Base-by-base conservation (phyloP, 1,140 invertebrate species). In the Bombus picipes region DNA sequence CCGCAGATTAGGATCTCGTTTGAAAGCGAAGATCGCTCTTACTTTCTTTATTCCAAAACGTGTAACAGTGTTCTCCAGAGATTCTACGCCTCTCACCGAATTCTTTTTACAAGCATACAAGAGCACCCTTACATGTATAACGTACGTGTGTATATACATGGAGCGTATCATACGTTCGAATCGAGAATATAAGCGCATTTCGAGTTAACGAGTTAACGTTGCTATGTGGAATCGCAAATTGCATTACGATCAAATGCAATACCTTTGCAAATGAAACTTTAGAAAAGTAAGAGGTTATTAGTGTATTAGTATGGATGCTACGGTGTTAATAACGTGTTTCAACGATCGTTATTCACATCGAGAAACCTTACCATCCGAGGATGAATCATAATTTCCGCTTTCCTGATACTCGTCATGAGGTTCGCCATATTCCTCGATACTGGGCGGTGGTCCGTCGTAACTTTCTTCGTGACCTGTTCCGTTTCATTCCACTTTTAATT, bases 361-460 rank as follows among this genome's bases (percentile, higher is more conserved):
- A 59, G 43, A 70, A 84, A 15, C 37, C 76, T 84, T 79, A 84
- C 82, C 76, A 13, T 84, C 39, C 22, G 75, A 59, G 5, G 82
- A 3, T 37, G 82, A 83, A 6, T 62, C 75, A 32, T 84, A 62
- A 41, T 71, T 59, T n/a, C 53, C 22, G 12, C 39, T 79, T 39
- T 15, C 82, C 22, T 84, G 75, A 39, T 91, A 91, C 70, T 53
- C 76, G 41, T 78, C 70, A 15, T 70, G 57, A 3, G 70, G 57
- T 43, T 79, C 87, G 12, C 88, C 85, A 71, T 91, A 93, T 37
- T 89, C 91, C 41, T 93, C 89, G 10, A 88, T 73, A 22, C 75
- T 82, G 10, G 92, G 91, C 34, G 91, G 91, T 81, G 90, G 84
- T 59, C 86, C 90, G 18, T 92, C 88, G 73, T 94, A 95, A 34